Evolutionary conservation across 1,140 invertebrate species (phyloP).

Genomic region (Phortica variegata): DNA sequence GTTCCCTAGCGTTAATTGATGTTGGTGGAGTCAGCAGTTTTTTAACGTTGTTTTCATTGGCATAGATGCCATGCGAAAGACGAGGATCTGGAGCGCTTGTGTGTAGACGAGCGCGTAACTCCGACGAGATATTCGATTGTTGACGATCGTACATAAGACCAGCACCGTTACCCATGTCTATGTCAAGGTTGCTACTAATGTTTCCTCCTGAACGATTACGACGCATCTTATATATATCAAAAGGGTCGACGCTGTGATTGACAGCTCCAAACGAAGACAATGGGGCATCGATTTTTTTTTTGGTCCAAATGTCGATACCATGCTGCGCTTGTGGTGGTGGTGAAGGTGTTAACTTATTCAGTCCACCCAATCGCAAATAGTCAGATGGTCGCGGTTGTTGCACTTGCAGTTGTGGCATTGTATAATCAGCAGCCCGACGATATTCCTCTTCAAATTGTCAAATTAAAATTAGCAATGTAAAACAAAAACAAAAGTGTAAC

Average conservation of each 20-base stretch:
- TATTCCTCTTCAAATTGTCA: conserved; percentile 32
- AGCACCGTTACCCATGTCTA: conserved; percentile 14
- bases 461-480: conserved; percentile 4
- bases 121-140: conserved; percentile 44
- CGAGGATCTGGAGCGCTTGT: conserved; percentile 52
- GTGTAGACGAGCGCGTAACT: conserved; percentile 44
- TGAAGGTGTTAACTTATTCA: neutral
- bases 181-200: conserved; percentile 14
- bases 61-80: conserved; percentile 59
- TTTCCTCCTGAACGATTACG: conserved; percentile 36
- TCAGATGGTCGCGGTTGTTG: conserved; percentile 10
- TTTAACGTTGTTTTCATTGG: conserved; percentile 53
- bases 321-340: conserved; percentile 5
- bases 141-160: conserved; percentile 29
- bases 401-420: conserved; percentile 25
- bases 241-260: conserved; percentile 30
- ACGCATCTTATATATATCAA: conserved; percentile 44
- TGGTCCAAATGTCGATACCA: conserved; percentile 20
- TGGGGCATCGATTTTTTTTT: conserved; percentile 25
- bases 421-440: conserved; percentile 17
- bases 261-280: conserved; percentile 5
- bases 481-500: neutral
- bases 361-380: neutral
- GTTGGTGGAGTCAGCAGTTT: conserved; percentile 2
- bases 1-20: neutral